Evolutionary conservation across 2,888 invertebrate species (phyloP).

Genomic region (Candidula unifasciata): DNA sequence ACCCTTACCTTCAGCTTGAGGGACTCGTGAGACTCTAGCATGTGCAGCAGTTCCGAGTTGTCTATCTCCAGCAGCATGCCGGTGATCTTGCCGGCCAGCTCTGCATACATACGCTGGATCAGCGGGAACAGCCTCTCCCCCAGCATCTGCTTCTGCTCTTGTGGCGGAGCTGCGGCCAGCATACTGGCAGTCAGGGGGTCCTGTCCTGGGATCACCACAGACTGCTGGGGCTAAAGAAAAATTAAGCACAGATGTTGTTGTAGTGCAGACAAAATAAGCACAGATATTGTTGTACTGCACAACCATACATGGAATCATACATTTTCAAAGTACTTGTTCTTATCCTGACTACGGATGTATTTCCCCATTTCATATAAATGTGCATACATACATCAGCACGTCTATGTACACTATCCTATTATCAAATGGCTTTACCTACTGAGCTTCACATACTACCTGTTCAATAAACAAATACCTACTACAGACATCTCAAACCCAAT

Average conservation of each 20-base stretch:
- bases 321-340: too few relatives aligned
- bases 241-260: not conserved
- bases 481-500: too few relatives aligned
- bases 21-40: constrained; percentile 97
- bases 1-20: constrained; percentile 88
- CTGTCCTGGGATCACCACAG: constrained; percentile 83
- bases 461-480: too few relatives aligned
- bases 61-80: constrained; percentile 99
- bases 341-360: too few relatives aligned
- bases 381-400: too few relatives aligned
- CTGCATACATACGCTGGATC: constrained; percentile 91
- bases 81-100: constrained; percentile 97
- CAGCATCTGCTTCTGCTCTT: constrained; percentile 98
- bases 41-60: constrained; percentile 97
- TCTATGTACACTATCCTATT: too few relatives aligned
- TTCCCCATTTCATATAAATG: too few relatives aligned
- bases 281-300: too few relatives aligned
- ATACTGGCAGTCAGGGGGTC: constrained; percentile 98
- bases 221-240: constrained; percentile 54
- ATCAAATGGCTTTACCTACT: too few relatives aligned
- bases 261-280: not conserved
- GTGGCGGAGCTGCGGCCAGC: constrained; percentile 95
- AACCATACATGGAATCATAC: too few relatives aligned
- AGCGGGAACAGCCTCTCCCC: constrained; percentile 98
- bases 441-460: too few relatives aligned